Evolutionary conservation across 2,797 vertebrate genomes (phyloP).

Genomic region (Luscinia megarhynchos): DNA sequence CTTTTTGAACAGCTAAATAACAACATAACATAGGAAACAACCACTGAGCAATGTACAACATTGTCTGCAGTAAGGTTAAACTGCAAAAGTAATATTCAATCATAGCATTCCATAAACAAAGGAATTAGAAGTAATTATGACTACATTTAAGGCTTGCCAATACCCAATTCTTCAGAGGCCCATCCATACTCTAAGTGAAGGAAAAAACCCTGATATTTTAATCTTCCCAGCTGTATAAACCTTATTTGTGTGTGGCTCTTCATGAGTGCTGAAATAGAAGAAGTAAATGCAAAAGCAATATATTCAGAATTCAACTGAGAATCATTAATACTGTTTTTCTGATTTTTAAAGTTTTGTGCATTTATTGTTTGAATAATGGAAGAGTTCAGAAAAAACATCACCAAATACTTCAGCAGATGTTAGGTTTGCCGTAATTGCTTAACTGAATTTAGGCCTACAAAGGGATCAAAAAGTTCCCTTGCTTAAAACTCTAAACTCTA

Average conservation of each 20-base stretch:
- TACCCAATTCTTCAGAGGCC: not conserved
- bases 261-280: constrained; percentile 29
- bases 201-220: not conserved
- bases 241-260: constrained; percentile 59
- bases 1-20: not conserved
- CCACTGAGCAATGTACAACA: not conserved
- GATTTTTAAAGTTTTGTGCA: constrained; percentile 19
- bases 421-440: not conserved
- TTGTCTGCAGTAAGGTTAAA: not conserved
- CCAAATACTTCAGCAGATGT: not conserved
- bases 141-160: not conserved
- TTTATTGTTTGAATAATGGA: constrained; percentile 30
- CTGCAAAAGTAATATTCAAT: not conserved
- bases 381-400: not conserved
- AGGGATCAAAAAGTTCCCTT: not conserved
- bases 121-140: not conserved
- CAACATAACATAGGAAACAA: not conserved
- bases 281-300: constrained; percentile 39
- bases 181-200: not conserved
- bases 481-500: not conserved
- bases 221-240: constrained; percentile 57
- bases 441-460: not conserved
- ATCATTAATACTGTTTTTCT: constrained; percentile 38
- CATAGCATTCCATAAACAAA: not conserved
- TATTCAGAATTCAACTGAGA: constrained; percentile 57